These are phyloP conservation scores for Atta cephalotes DNA, from an alignment of 1,140 invertebrate species.

Conservation along the genomic window DNA sequence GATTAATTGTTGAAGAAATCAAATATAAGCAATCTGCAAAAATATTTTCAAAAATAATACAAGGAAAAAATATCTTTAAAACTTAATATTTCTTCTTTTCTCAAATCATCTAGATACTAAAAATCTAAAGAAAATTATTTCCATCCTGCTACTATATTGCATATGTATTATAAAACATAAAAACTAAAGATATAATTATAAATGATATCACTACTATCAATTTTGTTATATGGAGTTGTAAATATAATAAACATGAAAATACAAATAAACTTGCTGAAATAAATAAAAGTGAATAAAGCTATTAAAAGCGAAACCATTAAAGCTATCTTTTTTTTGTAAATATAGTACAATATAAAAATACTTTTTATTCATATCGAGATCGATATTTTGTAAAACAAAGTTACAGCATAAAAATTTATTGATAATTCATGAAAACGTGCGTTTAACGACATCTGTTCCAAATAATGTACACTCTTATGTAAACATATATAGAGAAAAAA, in stretches of 20 bases:
- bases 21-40: background rate
- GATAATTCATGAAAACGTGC: background rate
- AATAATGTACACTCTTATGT: background rate
- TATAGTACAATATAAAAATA: background rate
- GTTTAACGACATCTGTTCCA: slow-evolving; percentile 18
- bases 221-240: background rate
- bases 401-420: background rate
- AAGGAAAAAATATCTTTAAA: background rate
- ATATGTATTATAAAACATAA: background rate
- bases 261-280: background rate
- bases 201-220: background rate
- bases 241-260: background rate
- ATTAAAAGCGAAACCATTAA: background rate
- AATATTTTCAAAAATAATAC: background rate
- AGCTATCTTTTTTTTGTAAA: background rate
- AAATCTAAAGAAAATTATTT: background rate
- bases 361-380: background rate
- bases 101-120: background rate
- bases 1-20: background rate
- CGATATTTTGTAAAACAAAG: background rate
- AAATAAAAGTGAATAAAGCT: background rate
- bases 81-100: background rate
- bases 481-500: background rate
- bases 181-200: background rate
- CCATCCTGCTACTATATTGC: background rate